Conservation (phyloP, 2,113 vertebrate genomes). For the Pterophyllum scalare region DNA sequence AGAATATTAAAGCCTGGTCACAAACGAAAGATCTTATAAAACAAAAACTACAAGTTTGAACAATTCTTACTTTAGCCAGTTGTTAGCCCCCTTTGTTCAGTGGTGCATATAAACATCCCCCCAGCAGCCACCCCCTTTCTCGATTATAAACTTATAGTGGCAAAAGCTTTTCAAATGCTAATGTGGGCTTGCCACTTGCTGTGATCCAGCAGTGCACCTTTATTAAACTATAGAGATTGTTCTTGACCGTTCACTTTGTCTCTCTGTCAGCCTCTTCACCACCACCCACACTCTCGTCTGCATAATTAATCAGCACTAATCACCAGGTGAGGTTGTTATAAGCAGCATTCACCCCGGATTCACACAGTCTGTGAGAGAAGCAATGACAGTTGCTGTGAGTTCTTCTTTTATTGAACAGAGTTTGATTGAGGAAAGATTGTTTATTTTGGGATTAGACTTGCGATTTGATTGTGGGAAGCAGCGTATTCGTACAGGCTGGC, state of each 20-base stretch:
- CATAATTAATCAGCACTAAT: slow-evolving; percentile 32
- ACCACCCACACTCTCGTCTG: slow-evolving; percentile 19
- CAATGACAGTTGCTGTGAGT: background rate
- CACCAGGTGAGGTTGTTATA: slow-evolving; percentile 26
- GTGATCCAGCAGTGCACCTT: background rate
- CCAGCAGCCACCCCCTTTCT: background rate
- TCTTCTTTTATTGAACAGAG: background rate
- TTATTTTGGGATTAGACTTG: background rate
- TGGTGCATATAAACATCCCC: background rate
- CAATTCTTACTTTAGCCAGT: background rate
- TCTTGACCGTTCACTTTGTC: slow-evolving; percentile 17
- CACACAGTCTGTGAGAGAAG: background rate
- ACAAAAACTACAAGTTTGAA: background rate
- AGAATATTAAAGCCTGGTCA: background rate
- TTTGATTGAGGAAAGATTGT: background rate
- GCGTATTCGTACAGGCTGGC: background rate
- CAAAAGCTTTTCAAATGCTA: slow-evolving; percentile 8
- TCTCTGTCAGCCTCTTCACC: background rate
- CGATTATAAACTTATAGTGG: background rate
- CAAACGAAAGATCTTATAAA: background rate
- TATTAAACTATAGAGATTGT: slow-evolving; percentile 1
- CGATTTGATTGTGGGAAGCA: background rate
- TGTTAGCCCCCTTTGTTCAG: background rate
- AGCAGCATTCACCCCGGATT: background rate
- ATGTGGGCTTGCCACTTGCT: background rate